Percentiles rank a stretch among this genome's conserved stretches.
Evolutionary conservation across 2,113 vertebrate genomes (phyloP).

Genomic region (Catagonus wagneri): DNA sequence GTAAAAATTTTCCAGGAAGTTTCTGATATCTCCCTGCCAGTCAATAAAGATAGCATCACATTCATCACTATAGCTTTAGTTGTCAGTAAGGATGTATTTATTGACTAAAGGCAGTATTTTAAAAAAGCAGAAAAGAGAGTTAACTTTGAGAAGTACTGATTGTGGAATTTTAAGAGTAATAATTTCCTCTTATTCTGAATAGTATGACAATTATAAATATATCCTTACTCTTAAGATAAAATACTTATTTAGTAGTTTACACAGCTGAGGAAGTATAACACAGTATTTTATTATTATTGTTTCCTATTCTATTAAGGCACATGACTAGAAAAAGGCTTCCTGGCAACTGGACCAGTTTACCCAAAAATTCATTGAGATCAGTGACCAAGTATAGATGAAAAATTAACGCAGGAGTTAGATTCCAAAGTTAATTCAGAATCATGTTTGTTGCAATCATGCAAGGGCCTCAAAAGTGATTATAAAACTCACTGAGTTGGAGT

Average conservation of each 20-base stretch:
- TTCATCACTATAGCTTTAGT: constrained; percentile 29
- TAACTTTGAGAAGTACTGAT: constrained; percentile 1
- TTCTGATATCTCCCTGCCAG: constrained; percentile 18
- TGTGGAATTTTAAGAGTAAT: not conserved
- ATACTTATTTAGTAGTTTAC: not conserved
- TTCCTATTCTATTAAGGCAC: not conserved
- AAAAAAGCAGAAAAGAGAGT: constrained; percentile 41
- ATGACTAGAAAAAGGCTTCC: not conserved
- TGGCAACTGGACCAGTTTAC: not conserved
- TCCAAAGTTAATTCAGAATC: constrained; percentile 21
- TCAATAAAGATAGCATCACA: constrained; percentile 54
- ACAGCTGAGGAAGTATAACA: not conserved
- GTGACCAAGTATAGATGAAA: not conserved
- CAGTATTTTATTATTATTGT: constrained; percentile 8
- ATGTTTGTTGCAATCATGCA: not conserved
- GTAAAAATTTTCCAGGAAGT: constrained; percentile 17
- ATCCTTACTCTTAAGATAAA: not conserved
- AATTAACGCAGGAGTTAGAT: not conserved
- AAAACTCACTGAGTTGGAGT: not conserved
- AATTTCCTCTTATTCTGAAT: constrained; percentile 27
- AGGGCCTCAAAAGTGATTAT: not conserved
- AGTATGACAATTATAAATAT: not conserved
- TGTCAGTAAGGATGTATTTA: constrained; percentile 53
- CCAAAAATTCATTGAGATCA: not conserved
- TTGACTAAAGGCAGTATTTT: constrained; percentile 48